Conservation (phyloP, 2,797 vertebrate species). For the Arremon brunneinucha region DNA sequence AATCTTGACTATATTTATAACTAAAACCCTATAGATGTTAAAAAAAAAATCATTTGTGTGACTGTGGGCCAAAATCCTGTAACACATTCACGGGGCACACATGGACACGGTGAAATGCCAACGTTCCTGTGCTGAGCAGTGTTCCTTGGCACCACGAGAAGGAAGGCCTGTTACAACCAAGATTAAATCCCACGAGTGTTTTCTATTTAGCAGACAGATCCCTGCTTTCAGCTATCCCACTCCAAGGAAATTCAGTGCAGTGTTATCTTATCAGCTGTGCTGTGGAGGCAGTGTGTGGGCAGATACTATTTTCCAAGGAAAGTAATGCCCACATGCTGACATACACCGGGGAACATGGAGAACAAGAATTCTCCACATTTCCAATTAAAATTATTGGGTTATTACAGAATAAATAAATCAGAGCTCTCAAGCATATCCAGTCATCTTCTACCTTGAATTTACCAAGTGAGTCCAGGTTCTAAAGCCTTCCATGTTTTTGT, state of each 20-base stretch:
- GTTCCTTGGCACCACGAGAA: slow-evolving; percentile 16
- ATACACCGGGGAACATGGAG: slow-evolving; percentile 4
- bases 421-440: background rate
- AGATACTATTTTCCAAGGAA: background rate
- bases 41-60: background rate
- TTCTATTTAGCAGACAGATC: slow-evolving; percentile 45
- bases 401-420: background rate
- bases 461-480: background rate
- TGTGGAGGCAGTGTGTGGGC: slow-evolving; percentile 42
- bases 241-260: slow-evolving; percentile 41
- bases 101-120: background rate
- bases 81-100: background rate
- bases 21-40: background rate
- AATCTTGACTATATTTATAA: slow-evolving; percentile 27
- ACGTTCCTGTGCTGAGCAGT: background rate
- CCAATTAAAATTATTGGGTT: slow-evolving; percentile 15
- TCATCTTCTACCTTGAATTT: background rate
- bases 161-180: background rate
- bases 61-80: background rate
- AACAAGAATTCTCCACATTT: background rate
- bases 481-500: background rate
- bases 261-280: slow-evolving; percentile 39
- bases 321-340: slow-evolving; percentile 50
- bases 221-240: slow-evolving; percentile 43
- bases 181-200: slow-evolving; percentile 13